These are phyloP conservation scores for Acleris cristana DNA, from an alignment of 2,888 invertebrate species.

Conservation along the genomic window DNA sequence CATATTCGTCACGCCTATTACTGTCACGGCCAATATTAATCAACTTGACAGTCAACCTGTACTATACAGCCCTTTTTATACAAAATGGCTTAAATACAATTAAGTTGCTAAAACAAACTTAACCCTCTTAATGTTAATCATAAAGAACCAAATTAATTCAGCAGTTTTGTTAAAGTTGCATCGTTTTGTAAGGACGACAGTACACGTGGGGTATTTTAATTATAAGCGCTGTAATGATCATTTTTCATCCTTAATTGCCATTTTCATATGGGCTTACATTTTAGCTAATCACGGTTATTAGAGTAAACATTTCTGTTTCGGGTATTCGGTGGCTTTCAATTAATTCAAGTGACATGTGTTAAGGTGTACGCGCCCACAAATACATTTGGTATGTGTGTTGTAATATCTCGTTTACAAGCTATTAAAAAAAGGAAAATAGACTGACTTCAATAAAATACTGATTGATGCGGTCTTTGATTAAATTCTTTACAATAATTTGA, in stretches of 20 bases:
- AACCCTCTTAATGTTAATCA: too few species aligned
- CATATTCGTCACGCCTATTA: constrained; percentile 56
- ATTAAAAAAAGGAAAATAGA: too few species aligned
- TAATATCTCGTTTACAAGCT: too few species aligned
- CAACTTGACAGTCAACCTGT: constrained; percentile 69
- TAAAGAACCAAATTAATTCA: too few species aligned
- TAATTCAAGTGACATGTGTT: constrained; percentile 44
- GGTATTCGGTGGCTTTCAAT: constrained; percentile 49
- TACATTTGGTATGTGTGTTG: too few species aligned
- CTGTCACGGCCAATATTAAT: constrained; percentile 77
- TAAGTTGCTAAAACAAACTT: too few species aligned
- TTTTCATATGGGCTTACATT: constrained; percentile 66
- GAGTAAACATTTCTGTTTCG: constrained; percentile 54
- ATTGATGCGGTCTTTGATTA: too few species aligned
- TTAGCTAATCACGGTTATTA: constrained; percentile 76
- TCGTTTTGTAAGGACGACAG: too few species aligned
- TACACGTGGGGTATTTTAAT: constrained; percentile 77
- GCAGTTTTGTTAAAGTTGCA: too few species aligned
- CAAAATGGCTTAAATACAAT: too few species aligned
- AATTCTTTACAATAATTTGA: too few species aligned
- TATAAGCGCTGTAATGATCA: constrained; percentile 76
- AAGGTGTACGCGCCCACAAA: neutral
- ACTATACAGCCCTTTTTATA: constrained; percentile 45
- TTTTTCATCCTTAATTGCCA: constrained; percentile 82
- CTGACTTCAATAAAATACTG: too few species aligned